Conservation (phyloP, 1,140 invertebrate species). For the Caerostris extrusa region DNA sequence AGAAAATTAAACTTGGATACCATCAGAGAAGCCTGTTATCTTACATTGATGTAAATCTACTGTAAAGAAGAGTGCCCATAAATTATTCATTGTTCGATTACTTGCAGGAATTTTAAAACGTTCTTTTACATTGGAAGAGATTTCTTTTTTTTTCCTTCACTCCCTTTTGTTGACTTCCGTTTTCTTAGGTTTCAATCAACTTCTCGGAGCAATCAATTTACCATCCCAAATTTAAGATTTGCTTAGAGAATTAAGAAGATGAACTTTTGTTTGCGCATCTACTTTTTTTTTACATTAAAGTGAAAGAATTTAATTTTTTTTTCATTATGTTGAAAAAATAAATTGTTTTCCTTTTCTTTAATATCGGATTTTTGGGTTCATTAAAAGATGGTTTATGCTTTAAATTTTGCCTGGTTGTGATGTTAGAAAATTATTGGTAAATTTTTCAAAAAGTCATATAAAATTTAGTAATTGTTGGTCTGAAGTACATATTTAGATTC, state of each 20-base stretch:
- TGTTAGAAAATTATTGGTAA: no score
- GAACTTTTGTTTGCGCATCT: not conserved
- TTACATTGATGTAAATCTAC: not conserved
- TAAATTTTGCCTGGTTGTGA: no score
- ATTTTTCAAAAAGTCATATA: no score
- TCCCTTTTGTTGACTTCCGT: not conserved
- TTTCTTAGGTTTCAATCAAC: constrained; percentile 1
- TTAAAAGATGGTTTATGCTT: no score
- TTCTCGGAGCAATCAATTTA: not conserved
- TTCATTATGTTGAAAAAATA: no score
- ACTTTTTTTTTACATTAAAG: no score
- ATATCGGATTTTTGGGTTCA: no score
- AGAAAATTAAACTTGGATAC: not conserved
- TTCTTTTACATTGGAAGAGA: not conserved
- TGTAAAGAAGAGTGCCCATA: not conserved
- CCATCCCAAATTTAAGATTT: constrained; percentile 9
- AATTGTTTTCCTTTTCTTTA: no score
- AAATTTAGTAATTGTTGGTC: no score
- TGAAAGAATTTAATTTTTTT: no score
- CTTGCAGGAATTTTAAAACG: constrained; percentile 3
- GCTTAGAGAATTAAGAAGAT: constrained; percentile 15
- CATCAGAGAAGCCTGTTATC: not conserved
- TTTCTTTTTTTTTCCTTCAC: not conserved
- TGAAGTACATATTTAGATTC: no score
- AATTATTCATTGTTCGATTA: constrained; percentile 6